Evolutionary conservation across 2,113 vertebrate genomes (phyloP).

Genomic region (Rhagologus leucostigma): DNA sequence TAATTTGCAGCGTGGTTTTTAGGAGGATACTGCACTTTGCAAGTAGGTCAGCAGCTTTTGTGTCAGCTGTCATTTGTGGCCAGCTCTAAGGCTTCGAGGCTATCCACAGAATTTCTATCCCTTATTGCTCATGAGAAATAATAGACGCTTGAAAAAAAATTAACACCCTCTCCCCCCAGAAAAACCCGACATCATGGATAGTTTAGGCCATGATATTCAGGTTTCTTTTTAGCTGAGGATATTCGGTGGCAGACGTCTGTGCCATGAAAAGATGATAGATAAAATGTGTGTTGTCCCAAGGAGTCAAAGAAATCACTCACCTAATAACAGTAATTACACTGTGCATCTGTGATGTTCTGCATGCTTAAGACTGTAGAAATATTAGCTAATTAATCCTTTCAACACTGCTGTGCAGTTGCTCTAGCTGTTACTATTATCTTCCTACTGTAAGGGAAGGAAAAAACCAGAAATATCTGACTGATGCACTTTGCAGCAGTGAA

Average conservation of each 20-base stretch:
- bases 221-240: not conserved
- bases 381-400: slow-evolving; percentile 49
- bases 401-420: slow-evolving; percentile 12
- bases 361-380: not conserved
- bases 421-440: not conserved
- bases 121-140: not conserved
- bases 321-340: slow-evolving; percentile 35
- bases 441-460: not conserved
- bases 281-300: slow-evolving; percentile 12
- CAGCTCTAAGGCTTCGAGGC: not conserved
- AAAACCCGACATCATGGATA: not conserved
- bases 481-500: not conserved
- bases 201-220: not conserved
- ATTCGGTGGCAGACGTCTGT: not conserved
- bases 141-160: not conserved
- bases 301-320: slow-evolving; percentile 37
- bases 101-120: not conserved
- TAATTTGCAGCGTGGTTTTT: not conserved
- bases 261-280: not conserved
- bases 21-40: not conserved
- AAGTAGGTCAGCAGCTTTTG: not conserved
- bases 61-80: not conserved
- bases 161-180: too few relatives aligned
- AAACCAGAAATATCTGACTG: not conserved
- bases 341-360: slow-evolving; percentile 26